Conservation (phyloP, 1,140 invertebrate genomes). For the Halotydeus destructor region DNA sequence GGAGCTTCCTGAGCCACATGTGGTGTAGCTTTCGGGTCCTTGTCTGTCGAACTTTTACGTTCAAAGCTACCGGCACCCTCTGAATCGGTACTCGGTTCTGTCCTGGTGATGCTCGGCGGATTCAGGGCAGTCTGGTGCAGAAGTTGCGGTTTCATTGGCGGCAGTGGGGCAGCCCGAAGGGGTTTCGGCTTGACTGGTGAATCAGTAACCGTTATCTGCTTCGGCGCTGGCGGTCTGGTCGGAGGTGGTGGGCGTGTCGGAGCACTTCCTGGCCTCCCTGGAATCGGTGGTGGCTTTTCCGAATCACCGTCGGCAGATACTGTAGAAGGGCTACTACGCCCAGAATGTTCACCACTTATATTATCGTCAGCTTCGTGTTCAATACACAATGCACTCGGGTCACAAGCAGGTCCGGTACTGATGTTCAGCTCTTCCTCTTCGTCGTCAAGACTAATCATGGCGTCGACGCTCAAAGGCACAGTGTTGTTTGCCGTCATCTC, state of each 20-base stretch:
- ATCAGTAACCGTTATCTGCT: conserved; percentile 13
- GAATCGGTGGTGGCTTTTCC: conserved; percentile 9
- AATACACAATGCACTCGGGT: not conserved
- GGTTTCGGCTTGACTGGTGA: not conserved
- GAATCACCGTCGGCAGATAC: conserved; percentile 14
- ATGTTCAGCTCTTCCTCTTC: conserved; percentile 19
- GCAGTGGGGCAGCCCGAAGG: conserved; percentile 11
- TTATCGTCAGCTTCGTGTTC: conserved; percentile 5
- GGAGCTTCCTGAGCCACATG: not conserved
- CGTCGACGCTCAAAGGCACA: conserved; percentile 35
- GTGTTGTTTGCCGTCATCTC: conserved; percentile 60
- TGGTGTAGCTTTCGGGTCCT: not conserved
- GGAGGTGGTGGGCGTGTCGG: conserved; percentile 12
- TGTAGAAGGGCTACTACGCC: conserved; percentile 15
- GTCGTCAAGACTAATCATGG: conserved; percentile 18
- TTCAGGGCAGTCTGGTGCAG: not conserved
- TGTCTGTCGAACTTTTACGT: not conserved
- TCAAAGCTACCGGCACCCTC: not conserved
- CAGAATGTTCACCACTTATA: conserved; percentile 3
- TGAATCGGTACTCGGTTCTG: not conserved
- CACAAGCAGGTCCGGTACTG: conserved; percentile 7
- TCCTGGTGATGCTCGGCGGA: too few species aligned
- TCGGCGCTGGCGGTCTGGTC: conserved; percentile 17
- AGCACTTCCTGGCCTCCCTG: conserved; percentile 9
- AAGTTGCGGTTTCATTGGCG: conserved; percentile 2